Evolutionary conservation across 2,113 vertebrate species (phyloP).

Genomic region (Budorcas taxicolor): DNA sequence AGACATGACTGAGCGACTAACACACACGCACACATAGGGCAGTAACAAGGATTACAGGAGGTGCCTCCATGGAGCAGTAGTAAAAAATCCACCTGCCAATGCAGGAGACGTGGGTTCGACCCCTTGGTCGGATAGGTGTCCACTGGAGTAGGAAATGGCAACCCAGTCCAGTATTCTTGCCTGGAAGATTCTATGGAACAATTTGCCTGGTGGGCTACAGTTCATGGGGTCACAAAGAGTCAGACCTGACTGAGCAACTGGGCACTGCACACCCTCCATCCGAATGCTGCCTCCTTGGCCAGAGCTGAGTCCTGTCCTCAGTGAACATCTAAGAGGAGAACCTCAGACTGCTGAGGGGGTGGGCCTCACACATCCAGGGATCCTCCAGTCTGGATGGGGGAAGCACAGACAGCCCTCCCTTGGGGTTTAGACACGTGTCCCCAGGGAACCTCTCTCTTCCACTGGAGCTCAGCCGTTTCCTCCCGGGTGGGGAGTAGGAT

Average conservation of each 20-base stretch:
- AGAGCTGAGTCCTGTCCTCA: not conserved
- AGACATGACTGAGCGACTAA: not conserved
- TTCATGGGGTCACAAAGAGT: not conserved
- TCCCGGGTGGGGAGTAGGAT: not conserved
- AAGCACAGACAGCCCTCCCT: not conserved
- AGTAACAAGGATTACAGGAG: not conserved
- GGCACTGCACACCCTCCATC: not conserved
- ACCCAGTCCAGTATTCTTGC: not conserved
- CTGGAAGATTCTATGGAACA: not conserved
- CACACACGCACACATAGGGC: not conserved
- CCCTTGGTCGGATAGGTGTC: not conserved
- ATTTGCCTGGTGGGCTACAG: not conserved
- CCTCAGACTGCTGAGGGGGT: not conserved
- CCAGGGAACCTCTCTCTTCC: not conserved
- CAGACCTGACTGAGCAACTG: not conserved
- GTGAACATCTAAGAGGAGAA: not conserved
- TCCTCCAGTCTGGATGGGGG: not conserved
- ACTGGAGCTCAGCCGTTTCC: not conserved
- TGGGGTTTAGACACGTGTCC: not conserved
- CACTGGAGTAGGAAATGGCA: not conserved
- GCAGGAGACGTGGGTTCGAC: not conserved
- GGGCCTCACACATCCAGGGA: not conserved
- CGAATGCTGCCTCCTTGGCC: not conserved
- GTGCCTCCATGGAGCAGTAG: not conserved
- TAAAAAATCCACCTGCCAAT: not conserved